A percentile compares a stretch with the other conserved stretches of the same genome.
These are phyloP conservation scores for Danio rerio DNA, from an alignment of 2,113 vertebrate genomes.

Conservation along the genomic window GRCz12tu NC_133181.1:31968501-31969000, in stretches of 20 bases:
- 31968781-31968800: constrained; percentile 14
- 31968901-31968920: background rate
- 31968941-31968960: background rate
- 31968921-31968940: background rate
- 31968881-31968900: background rate
- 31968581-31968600: constrained; percentile 24
- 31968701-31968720: background rate
- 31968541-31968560: constrained; percentile 49
- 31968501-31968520: constrained; percentile 55
- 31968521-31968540: constrained; percentile 56
- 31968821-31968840: background rate
- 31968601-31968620: constrained; percentile 65
- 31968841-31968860: background rate
- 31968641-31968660: constrained; percentile 44
- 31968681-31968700: constrained; percentile 16
- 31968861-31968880: background rate
- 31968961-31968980: constrained; percentile 86
- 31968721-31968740: constrained; percentile 34
- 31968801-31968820: background rate
- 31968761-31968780: background rate
- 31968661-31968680: constrained; percentile 47
- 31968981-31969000: constrained; percentile 94
- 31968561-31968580: constrained; percentile 13
- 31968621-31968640: constrained; percentile 56
- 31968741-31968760: background rate